A percentile compares a stretch with the other conserved stretches of the same genome.
These are phyloP conservation scores for Equus quagga DNA, from an alignment of 2,113 vertebrate genomes.

Conservation along the genomic window DNA sequence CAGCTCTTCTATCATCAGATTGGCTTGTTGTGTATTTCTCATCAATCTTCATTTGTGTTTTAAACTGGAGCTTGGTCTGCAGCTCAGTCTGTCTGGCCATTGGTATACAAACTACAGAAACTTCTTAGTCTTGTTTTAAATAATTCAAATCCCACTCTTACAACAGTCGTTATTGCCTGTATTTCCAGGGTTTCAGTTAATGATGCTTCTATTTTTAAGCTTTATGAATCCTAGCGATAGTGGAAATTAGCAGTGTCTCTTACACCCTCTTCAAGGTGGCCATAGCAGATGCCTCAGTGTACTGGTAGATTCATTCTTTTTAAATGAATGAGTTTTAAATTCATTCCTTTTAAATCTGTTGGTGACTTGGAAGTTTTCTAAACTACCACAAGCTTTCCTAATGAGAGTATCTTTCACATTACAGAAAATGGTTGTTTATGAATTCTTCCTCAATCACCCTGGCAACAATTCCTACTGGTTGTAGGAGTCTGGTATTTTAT, in stretches of 20 bases:
- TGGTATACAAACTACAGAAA: too few relatives aligned
- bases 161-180: neutral
- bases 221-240: neutral
- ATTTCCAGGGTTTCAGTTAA: neutral
- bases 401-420: neutral
- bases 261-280: neutral
- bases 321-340: too few relatives aligned
- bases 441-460: neutral
- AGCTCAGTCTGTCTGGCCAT: neutral
- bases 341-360: neutral
- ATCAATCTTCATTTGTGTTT: neutral
- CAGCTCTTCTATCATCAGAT: neutral
- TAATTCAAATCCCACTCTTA: neutral
- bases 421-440: neutral
- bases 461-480: neutral
- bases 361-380: neutral
- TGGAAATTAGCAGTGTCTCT: neutral
- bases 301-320: neutral
- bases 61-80: neutral
- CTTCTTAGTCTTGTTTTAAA: neutral
- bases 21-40: neutral
- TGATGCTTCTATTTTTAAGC: neutral
- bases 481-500: neutral
- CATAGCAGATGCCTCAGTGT: neutral
- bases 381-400: neutral